Evolutionary conservation across 2,113 vertebrate species (phyloP), one percentile per base, ranked within the genome.

Genomic region (Pachypanchax playfairii): DNA sequence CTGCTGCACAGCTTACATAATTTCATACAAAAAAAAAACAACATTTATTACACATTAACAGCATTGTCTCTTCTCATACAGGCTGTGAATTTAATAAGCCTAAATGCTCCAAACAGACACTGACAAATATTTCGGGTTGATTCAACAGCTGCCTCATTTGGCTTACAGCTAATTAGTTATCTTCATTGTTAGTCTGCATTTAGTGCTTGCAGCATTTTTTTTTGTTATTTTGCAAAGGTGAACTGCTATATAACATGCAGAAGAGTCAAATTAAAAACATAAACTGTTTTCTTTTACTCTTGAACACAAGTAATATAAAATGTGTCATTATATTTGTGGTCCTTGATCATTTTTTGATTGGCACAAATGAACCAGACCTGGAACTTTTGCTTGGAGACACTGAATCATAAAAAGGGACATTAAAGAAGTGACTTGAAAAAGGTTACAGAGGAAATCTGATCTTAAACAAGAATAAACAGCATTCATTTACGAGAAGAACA

Each of bases 41-140:
- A n/a, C n/a, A n/a, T n/a, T n/a, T n/a, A 47, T 26, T 15, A 36
- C 1, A 31, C 44, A 9, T 52, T 24, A 47, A 60, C 12, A 38
- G 17, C 26, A 6, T 25, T 56, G 42, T 65, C 60, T 31, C 15
- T 60, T 69, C 14, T 11, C 67, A 63, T 58, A 47, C n/a, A 89
- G 87, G 75, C 47, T 80, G 62, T 17, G 43, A 73, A 26, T 66
- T 63, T 36, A 77, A 69, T 25, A 77, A 63, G 36, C 28, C 71
- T 36, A 53, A 39, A 22, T 26, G 17, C 46, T 44, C 68, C 60
- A 55, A 65, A 22, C 58, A 29, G 20, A 50, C 35, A n/a, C 53
- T 38, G 48, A 44, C 39, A 47, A 78, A 80, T 26, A 66, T 64
- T 51, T 77, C 55, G 4, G 80, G 66, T 43, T 89, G 71, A 85